Evolutionary conservation across 2,113 vertebrate species (phyloP).

Genomic region (Lepisosteus osseus): DNA sequence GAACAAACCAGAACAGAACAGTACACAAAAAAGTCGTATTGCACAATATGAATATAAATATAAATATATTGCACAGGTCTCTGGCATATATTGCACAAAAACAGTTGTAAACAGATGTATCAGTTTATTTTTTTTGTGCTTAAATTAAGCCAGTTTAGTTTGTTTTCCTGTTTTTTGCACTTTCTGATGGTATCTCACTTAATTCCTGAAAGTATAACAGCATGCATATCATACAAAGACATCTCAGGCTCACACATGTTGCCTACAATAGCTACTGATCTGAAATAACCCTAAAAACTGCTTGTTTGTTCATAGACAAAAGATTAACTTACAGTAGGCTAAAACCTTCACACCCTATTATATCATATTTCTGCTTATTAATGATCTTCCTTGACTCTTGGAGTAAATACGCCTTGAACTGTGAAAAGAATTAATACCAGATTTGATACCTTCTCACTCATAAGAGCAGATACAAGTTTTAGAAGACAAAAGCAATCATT

Average conservation of each 20-base stretch:
- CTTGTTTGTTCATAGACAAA: background rate
- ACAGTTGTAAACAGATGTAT: too few species aligned
- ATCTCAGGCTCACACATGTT: conserved; percentile 16
- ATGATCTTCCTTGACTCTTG: background rate
- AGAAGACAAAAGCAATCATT: too few species aligned
- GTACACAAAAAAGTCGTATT: too few species aligned
- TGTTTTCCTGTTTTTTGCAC: too few species aligned
- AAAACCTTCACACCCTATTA: background rate
- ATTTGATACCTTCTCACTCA: too few species aligned
- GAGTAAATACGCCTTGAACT: background rate
- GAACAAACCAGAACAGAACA: too few species aligned
- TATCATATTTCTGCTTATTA: background rate
- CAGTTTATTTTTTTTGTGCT: background rate
- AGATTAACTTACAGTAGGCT: background rate
- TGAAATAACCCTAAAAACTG: conserved; percentile 10
- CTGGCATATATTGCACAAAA: too few species aligned
- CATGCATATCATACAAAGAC: background rate
- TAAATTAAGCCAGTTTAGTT: background rate
- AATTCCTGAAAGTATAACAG: background rate
- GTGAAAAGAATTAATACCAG: background rate
- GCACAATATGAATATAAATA: too few species aligned
- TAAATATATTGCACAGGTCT: too few species aligned
- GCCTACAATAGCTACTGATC: background rate
- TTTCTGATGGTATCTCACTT: background rate
- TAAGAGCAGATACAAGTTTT: too few species aligned